Conservation (phyloP, 2,113 vertebrate genomes). For the Myiopsitta monachus region DNA sequence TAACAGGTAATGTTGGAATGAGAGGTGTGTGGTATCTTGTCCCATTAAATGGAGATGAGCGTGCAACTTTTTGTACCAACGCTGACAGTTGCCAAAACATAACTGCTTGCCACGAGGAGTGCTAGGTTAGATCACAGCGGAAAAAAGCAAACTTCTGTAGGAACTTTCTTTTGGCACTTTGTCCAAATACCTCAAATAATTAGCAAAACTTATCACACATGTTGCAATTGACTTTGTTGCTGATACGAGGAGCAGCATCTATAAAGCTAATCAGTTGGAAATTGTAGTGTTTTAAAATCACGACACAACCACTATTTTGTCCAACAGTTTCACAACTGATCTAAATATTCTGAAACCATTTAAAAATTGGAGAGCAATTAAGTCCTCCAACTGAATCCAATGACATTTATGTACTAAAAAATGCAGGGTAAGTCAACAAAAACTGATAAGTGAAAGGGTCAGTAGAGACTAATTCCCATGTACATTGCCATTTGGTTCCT, state of each 20-base stretch:
- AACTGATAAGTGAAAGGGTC: not conserved
- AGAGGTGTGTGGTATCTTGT: not conserved
- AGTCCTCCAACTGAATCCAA: not conserved
- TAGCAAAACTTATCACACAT: not conserved
- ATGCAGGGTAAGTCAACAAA: accelerated
- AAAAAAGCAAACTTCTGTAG: not conserved
- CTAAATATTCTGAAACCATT: not conserved
- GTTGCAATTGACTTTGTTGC: not conserved
- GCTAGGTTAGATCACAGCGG: not conserved
- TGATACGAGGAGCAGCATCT: not conserved
- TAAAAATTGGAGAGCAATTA: not conserved
- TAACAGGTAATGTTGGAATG: accelerated
- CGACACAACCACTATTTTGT: not conserved
- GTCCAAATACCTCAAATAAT: not conserved
- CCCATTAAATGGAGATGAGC: not conserved
- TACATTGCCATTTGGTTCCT: not conserved
- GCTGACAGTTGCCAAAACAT: not conserved
- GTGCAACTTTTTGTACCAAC: not conserved
- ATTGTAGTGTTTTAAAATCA: not conserved
- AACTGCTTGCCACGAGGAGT: not conserved
- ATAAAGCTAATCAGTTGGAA: not conserved
- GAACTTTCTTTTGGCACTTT: not conserved
- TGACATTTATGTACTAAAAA: not conserved
- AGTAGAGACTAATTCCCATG: not conserved
- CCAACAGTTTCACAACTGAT: not conserved